These are phyloP conservation scores for Melanotus villosus DNA, from an alignment of 2,888 invertebrate genomes.

Conservation along the genomic window DNA sequence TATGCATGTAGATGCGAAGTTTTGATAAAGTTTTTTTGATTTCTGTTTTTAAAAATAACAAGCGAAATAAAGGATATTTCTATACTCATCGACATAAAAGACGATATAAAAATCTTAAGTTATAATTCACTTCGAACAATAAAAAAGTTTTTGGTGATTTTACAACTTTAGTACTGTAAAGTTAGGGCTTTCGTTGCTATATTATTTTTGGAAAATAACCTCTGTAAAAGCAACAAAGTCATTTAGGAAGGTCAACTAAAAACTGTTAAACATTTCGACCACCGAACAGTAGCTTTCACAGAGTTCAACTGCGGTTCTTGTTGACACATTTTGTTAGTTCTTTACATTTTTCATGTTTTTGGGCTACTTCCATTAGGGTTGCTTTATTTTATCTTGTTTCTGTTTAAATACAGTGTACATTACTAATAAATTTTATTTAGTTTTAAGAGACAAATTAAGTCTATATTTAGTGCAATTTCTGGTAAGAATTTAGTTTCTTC, in stretches of 20 bases:
- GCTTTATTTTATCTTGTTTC: background rate
- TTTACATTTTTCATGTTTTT: slow-evolving; percentile 27
- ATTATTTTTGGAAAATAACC: no score
- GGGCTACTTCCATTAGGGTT: background rate
- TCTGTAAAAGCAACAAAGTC: no score
- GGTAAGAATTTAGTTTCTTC: no score
- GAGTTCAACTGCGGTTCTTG: slow-evolving; percentile 31
- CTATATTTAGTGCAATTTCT: no score
- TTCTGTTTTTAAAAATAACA: background rate
- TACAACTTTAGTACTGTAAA: no score
- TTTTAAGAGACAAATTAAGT: no score
- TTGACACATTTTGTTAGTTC: slow-evolving; percentile 44
- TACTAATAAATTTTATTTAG: no score
- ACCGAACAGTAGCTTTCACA: slow-evolving; percentile 35
- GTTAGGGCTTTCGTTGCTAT: no score
- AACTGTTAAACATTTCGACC: slow-evolving; percentile 34
- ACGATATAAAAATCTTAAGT: background rate
- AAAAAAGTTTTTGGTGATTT: slow-evolving; percentile 3
- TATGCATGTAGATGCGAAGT: slow-evolving; percentile 1
- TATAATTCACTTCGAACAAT: background rate
- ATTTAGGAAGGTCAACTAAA: no score
- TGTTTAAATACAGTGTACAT: no score
- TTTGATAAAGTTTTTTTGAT: slow-evolving; percentile 25
- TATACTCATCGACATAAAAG: no score
- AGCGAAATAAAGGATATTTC: background rate